Percentiles rank a stretch among this genome's conserved stretches.
Evolutionary conservation across 2,113 vertebrate species (phyloP).

Genomic region (Apistogramma diplotaenia): DNA sequence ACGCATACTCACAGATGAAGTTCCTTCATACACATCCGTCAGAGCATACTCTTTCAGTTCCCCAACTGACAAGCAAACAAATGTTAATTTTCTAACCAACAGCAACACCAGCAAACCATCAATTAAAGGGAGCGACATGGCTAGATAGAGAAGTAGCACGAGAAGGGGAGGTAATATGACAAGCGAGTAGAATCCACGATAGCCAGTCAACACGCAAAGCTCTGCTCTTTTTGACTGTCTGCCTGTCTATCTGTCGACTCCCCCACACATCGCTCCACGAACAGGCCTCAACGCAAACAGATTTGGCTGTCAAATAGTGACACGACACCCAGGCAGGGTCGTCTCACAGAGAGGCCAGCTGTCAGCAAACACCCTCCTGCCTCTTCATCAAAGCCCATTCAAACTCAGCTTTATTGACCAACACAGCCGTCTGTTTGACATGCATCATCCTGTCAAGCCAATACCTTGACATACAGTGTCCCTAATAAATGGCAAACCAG

Average conservation of each 20-base stretch:
- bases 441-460: slow-evolving; percentile 64
- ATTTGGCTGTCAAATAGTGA: slow-evolving; percentile 75
- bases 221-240: slow-evolving; percentile 55
- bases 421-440: slow-evolving; percentile 57
- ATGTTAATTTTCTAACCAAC: slow-evolving; percentile 64
- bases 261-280: slow-evolving; percentile 10
- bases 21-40: slow-evolving; percentile 49
- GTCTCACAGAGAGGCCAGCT: slow-evolving; percentile 68
- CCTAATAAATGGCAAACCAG: slow-evolving; percentile 58
- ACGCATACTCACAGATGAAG: slow-evolving; percentile 43
- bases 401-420: slow-evolving; percentile 72
- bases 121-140: slow-evolving; percentile 53
- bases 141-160: slow-evolving; percentile 44
- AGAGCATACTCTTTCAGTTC: slow-evolving; percentile 47
- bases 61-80: slow-evolving; percentile 63
- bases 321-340: slow-evolving; percentile 69
- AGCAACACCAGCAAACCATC: slow-evolving; percentile 60
- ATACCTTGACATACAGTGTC: slow-evolving; percentile 49
- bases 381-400: slow-evolving; percentile 71
- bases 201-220: slow-evolving; percentile 55
- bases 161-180: slow-evolving; percentile 40
- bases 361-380: slow-evolving; percentile 68
- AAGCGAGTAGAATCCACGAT: slow-evolving; percentile 44
- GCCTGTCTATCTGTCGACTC: slow-evolving; percentile 13
- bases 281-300: slow-evolving; percentile 59